A percentile compares a stretch with the other conserved stretches of the same genome.
These are phyloP conservation scores for Liposcelis brunnea DNA, from an alignment of 2,888 invertebrate species.

Conservation along the genomic window DNA sequence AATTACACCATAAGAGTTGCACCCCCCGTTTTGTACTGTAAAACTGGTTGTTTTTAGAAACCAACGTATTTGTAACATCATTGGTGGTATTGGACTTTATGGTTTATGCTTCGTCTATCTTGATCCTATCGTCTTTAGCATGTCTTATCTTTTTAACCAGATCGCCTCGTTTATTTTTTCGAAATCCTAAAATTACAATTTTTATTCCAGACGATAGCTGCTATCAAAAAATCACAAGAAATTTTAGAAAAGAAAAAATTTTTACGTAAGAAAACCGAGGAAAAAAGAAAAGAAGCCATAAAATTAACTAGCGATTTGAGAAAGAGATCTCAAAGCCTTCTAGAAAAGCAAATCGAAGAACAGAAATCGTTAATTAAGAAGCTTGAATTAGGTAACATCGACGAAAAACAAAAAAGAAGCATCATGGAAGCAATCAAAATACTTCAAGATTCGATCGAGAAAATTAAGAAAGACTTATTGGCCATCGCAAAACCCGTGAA, in stretches of 20 bases:
- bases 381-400: slow-evolving; percentile 53
- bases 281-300: slow-evolving; percentile 53
- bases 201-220: slow-evolving; percentile 21
- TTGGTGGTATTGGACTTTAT: too few species aligned
- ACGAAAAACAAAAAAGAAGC: slow-evolving; percentile 55
- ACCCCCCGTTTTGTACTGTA: too few species aligned
- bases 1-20: too few species aligned
- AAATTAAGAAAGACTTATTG: slow-evolving; percentile 47
- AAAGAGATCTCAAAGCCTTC: slow-evolving; percentile 65
- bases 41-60: too few species aligned
- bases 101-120: too few species aligned
- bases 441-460: slow-evolving; percentile 68
- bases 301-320: slow-evolving; percentile 65
- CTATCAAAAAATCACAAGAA: slow-evolving; percentile 30
- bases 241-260: slow-evolving; percentile 43
- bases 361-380: slow-evolving; percentile 68
- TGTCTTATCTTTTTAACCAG: too few species aligned
- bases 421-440: slow-evolving; percentile 66
- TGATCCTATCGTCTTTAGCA: too few species aligned
- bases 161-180: too few species aligned
- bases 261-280: slow-evolving; percentile 54
- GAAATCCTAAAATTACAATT: too few species aligned
- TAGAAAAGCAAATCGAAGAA: slow-evolving; percentile 79
- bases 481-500: slow-evolving; percentile 21
- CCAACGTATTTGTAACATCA: too few species aligned